Conservation (phyloP, 2,888 invertebrate species). For the Dicyrtomina minuta region DNA sequence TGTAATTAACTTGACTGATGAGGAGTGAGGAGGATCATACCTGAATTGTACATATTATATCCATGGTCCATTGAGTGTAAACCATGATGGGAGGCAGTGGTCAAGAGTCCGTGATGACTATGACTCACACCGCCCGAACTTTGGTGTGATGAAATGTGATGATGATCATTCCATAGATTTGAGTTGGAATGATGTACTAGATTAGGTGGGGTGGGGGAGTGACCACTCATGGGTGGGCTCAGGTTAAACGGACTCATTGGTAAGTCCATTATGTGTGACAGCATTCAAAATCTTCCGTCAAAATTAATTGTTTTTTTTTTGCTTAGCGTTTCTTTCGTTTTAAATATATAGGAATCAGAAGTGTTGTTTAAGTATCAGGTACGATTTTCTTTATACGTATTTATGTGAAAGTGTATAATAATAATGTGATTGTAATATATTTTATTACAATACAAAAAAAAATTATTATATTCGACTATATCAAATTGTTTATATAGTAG, state of each 20-base stretch:
- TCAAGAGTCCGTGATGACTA: constrained; percentile 51
- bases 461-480: too few species aligned
- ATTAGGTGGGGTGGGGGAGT: constrained; percentile 56
- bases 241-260: constrained; percentile 79
- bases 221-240: constrained; percentile 60
- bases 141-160: constrained; percentile 33
- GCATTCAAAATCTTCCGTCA: constrained; percentile 12
- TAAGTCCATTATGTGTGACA: constrained; percentile 44
- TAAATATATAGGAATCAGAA: neutral
- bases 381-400: neutral
- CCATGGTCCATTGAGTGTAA: constrained; percentile 52
- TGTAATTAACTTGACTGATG: too few species aligned
- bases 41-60: constrained; percentile 53
- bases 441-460: too few species aligned
- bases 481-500: neutral
- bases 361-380: neutral
- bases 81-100: constrained; percentile 52
- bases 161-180: constrained; percentile 46
- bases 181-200: constrained; percentile 52
- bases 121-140: constrained; percentile 30
- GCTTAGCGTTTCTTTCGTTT: too few species aligned
- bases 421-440: too few species aligned
- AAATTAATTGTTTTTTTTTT: neutral
- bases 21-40: constrained; percentile 43
- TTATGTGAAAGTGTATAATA: neutral